Percentiles rank a stretch among this genome's conserved stretches.
Evolutionary conservation across 2,113 vertebrate genomes (phyloP).

Genomic region (Pollimyrus isidori): DNA sequence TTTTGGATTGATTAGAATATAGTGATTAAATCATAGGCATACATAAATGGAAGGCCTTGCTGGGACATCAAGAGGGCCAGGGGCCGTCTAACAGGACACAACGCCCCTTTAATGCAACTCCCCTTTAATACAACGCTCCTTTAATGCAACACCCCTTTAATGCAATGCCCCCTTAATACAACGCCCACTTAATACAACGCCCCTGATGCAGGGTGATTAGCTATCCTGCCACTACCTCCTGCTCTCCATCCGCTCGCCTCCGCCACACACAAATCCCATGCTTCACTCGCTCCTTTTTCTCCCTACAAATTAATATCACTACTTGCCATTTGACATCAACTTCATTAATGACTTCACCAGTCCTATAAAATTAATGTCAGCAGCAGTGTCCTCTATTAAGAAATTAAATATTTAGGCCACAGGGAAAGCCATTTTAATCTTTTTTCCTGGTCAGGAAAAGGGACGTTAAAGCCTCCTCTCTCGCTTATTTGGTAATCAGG

Average conservation of each 20-base stretch:
- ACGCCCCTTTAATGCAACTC: neutral
- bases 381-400: slow-evolving; percentile 44
- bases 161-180: neutral
- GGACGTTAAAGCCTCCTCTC: slow-evolving; percentile 27
- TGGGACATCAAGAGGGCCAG: slow-evolving; percentile 47
- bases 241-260: slow-evolving; percentile 24
- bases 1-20: slow-evolving; percentile 34
- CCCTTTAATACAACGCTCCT: no score
- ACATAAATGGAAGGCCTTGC: slow-evolving; percentile 55
- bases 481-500: slow-evolving; percentile 38
- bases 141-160: neutral
- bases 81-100: neutral
- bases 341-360: slow-evolving; percentile 43
- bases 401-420: slow-evolving; percentile 52
- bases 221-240: slow-evolving; percentile 12
- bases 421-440: slow-evolving; percentile 39
- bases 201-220: slow-evolving; percentile 2
- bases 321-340: slow-evolving; percentile 38
- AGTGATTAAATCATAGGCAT: slow-evolving; percentile 31
- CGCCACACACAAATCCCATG: slow-evolving; percentile 18
- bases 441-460: slow-evolving; percentile 29
- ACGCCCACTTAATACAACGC: neutral
- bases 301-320: slow-evolving; percentile 40
- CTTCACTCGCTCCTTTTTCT: slow-evolving; percentile 9
- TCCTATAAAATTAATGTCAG: slow-evolving; percentile 43